Evolutionary conservation across 2,113 vertebrate genomes (phyloP).

Genomic region (Enhydra lutris): DNA sequence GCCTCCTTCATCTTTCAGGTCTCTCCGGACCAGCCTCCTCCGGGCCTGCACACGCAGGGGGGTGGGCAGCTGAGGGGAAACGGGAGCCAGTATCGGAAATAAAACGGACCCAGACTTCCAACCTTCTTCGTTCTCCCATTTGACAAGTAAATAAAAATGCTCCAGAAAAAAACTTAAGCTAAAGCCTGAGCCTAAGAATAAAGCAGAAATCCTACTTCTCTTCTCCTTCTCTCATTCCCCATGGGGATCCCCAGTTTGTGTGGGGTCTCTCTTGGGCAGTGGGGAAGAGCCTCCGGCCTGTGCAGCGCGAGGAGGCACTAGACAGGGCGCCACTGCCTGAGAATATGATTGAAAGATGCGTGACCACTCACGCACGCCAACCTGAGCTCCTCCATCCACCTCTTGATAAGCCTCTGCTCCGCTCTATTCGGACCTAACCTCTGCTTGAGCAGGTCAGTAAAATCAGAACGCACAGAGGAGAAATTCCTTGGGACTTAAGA

Average conservation of each 20-base stretch:
- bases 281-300: background rate
- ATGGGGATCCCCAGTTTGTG: background rate
- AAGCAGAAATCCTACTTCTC: background rate
- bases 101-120: background rate
- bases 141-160: slow-evolving; percentile 16
- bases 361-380: background rate
- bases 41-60: background rate
- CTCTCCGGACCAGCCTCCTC: background rate
- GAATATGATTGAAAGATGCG: background rate
- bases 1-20: background rate
- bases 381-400: background rate
- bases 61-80: background rate
- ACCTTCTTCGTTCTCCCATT: background rate
- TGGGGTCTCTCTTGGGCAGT: background rate
- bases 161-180: background rate
- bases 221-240: background rate
- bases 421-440: background rate
- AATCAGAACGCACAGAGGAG: background rate
- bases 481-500: background rate
- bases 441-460: background rate
- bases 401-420: background rate
- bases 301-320: background rate
- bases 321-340: background rate
- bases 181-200: background rate
- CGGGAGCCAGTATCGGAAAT: background rate